phyloP scores from a whole-genome alignment of 1,140 invertebrate genomes.

The Heliothis virescens region DNA sequence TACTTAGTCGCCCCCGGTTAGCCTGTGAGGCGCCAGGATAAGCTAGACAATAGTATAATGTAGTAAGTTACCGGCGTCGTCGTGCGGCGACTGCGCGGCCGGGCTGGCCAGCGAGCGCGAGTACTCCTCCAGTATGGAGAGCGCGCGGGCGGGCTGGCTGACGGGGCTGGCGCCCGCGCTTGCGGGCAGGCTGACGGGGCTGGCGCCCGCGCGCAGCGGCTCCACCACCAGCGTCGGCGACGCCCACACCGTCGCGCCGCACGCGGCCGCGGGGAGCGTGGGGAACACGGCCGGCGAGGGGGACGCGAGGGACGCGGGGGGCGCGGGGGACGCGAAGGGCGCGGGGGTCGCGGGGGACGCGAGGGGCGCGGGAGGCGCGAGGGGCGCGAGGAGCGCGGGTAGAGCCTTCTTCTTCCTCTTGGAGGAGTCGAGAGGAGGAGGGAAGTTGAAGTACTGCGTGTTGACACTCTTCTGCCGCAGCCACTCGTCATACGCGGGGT shows the following conservation, averaged over 20 bases:
- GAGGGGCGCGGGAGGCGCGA: background rate
- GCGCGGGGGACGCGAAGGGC: background rate
- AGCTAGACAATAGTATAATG: too few relatives aligned
- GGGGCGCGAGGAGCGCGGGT: background rate
- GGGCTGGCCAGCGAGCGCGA: background rate
- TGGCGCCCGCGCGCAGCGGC: background rate
- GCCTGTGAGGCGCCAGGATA: too few relatives aligned
- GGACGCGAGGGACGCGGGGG: too few relatives aligned
- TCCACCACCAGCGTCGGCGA: background rate
- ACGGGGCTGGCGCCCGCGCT: too few relatives aligned
- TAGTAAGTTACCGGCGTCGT: background rate
- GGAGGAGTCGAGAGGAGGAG: too few relatives aligned
- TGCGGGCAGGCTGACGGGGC: background rate
- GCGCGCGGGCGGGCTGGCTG: background rate
- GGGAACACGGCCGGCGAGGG: background rate
- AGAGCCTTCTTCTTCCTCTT: background rate
- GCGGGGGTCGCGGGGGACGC: background rate
- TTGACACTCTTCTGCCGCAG: background rate
- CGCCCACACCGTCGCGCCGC: background rate
- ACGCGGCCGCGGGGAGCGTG: background rate
- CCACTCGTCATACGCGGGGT: background rate
- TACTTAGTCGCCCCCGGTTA: too few relatives aligned
- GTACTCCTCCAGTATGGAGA: background rate
- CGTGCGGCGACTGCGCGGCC: background rate
- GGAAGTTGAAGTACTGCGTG: slow-evolving; percentile 15